phyloP scores from a whole-genome alignment of 2,113 vertebrate genomes.

The Oriolus oriolus region DNA sequence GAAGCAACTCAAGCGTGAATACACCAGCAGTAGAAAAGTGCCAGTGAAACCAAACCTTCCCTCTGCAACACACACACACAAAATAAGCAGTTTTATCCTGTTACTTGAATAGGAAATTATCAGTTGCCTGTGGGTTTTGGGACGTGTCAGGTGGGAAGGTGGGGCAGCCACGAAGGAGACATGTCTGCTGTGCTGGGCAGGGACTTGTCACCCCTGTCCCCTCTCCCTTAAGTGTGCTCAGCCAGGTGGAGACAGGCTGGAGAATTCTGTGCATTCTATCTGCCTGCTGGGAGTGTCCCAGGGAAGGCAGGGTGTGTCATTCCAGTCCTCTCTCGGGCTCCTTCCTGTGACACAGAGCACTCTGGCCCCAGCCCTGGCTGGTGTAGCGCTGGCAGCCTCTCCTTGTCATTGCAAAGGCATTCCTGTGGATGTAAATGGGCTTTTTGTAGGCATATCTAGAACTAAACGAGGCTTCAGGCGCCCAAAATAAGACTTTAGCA shows the following conservation, averaged over 20 bases:
- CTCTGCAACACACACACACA: not conserved
- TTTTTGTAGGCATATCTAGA: not conserved
- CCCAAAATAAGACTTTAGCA: not conserved
- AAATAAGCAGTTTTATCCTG: not conserved
- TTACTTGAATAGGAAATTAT: not conserved
- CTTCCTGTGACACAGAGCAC: not conserved
- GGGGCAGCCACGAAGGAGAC: fast-evolving
- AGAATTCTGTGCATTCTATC: not conserved
- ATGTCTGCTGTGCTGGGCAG: not conserved
- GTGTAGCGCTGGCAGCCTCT: not conserved
- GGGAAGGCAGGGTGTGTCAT: not conserved
- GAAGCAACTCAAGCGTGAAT: not conserved
- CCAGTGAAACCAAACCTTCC: not conserved
- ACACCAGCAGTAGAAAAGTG: not conserved
- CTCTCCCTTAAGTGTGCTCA: not conserved
- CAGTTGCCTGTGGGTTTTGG: not conserved
- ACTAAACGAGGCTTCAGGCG: not conserved
- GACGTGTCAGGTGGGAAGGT: not conserved
- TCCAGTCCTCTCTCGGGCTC: not conserved
- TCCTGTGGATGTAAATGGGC: not conserved
- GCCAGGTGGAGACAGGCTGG: not conserved
- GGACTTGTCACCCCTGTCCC: not conserved
- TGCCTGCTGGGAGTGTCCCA: not conserved
- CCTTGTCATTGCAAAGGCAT: not conserved
- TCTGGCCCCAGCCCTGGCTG: not conserved